Conservation (phyloP, 2,888 invertebrate species). For the Embidobia sp. region DNA sequence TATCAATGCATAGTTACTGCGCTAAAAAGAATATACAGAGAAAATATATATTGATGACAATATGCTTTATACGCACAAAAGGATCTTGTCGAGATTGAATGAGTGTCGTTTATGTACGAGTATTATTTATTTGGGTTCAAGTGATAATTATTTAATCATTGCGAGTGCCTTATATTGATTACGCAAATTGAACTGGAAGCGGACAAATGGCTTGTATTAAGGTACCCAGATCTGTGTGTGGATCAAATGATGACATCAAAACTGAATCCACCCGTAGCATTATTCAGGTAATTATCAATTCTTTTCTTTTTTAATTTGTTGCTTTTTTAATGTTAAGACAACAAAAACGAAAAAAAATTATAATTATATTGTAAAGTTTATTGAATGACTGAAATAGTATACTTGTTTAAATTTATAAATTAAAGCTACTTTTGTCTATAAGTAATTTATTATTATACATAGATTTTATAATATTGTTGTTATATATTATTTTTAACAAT, state of each 20-base stretch:
- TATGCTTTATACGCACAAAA: slow-evolving; percentile 7
- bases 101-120: slow-evolving; percentile 25
- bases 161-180: slow-evolving; percentile 54
- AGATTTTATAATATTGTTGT: too few relatives aligned
- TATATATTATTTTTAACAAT: too few relatives aligned
- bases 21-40: background rate
- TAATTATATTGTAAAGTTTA: too few relatives aligned
- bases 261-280: slow-evolving; percentile 77
- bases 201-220: slow-evolving; percentile 85
- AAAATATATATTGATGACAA: slow-evolving; percentile 19
- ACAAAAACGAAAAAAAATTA: too few relatives aligned
- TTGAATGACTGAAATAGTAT: too few relatives aligned
- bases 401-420: too few relatives aligned
- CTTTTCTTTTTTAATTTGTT: too few relatives aligned
- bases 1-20: too few relatives aligned
- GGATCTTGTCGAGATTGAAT: background rate
- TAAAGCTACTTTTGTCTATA: too few relatives aligned
- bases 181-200: slow-evolving; percentile 9
- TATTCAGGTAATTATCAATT: slow-evolving; percentile 78
- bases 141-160: slow-evolving; percentile 35
- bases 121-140: slow-evolving; percentile 48
- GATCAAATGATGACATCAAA: slow-evolving; percentile 89
- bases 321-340: too few relatives aligned
- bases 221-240: slow-evolving; percentile 87
- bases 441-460: too few relatives aligned